phyloP scores from a whole-genome alignment of 1,140 invertebrate genomes.

The Pectinophora gossypiella region DNA sequence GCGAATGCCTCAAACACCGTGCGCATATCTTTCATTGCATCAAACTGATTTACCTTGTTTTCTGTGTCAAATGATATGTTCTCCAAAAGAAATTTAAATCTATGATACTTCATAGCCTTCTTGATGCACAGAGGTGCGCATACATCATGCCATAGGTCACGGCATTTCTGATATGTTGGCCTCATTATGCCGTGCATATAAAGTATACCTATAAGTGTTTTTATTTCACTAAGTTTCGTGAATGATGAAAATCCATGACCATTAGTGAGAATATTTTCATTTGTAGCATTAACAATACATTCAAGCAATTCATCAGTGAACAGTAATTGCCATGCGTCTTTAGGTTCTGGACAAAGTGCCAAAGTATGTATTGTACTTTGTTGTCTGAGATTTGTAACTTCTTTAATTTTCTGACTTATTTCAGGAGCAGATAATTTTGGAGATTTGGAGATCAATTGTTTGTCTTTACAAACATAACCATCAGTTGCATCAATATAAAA shows the following conservation, averaged over 20 bases:
- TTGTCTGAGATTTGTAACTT: too few species aligned
- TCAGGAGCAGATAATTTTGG: slow-evolving; percentile 31
- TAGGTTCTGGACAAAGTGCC: slow-evolving; percentile 39
- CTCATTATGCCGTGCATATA: slow-evolving; percentile 70
- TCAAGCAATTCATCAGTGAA: slow-evolving; percentile 69
- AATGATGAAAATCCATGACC: slow-evolving; percentile 15
- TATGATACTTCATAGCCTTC: slow-evolving; percentile 62
- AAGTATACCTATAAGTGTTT: slow-evolving; percentile 70
- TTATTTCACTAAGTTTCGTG: slow-evolving; percentile 63
- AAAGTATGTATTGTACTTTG: too few species aligned
- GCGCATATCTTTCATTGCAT: slow-evolving; percentile 69
- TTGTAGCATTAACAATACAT: slow-evolving; percentile 65
- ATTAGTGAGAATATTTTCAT: slow-evolving; percentile 53
- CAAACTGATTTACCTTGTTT: slow-evolving; percentile 42
- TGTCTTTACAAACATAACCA: slow-evolving; percentile 56
- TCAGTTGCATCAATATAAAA: slow-evolving; percentile 37
- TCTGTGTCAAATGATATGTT: slow-evolving; percentile 69
- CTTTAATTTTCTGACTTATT: neutral
- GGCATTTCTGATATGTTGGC: slow-evolving; percentile 58
- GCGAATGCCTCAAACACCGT: slow-evolving; percentile 73
- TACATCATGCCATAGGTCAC: slow-evolving; percentile 66
- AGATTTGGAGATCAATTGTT: slow-evolving; percentile 36
- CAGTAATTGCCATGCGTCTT: slow-evolving; percentile 67
- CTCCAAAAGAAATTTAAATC: slow-evolving; percentile 69
- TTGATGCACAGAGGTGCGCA: slow-evolving; percentile 58